Percentiles rank a stretch among this genome's conserved stretches.
Conservation (phyloP, 2,797 vertebrate genomes). For the Eulemur mongoz region DNA sequence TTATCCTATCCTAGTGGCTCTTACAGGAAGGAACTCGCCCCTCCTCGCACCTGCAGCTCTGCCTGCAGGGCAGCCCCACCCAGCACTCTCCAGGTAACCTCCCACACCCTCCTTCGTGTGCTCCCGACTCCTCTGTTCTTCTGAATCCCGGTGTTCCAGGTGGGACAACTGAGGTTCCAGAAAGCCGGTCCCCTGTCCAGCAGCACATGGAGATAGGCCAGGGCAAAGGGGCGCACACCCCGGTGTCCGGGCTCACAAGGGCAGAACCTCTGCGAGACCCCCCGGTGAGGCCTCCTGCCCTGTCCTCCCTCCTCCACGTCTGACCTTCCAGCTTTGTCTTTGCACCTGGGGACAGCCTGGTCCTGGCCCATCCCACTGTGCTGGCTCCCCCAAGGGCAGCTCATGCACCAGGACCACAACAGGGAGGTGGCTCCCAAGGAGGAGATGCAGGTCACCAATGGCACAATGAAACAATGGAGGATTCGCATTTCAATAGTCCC, state of each 20-base stretch:
- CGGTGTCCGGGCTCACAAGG: accelerated
- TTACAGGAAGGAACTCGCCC: accelerated
- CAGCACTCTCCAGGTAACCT: accelerated
- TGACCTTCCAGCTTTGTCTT: neutral
- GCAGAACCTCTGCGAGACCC: neutral
- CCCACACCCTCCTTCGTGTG: neutral
- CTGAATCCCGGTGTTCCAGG: neutral
- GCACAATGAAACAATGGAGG: constrained; percentile 77
- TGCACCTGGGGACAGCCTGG: neutral
- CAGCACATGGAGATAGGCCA: neutral
- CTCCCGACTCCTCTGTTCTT: neutral
- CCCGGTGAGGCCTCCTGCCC: neutral
- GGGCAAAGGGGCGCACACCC: accelerated
- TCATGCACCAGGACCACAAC: neutral
- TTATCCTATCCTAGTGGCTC: neutral
- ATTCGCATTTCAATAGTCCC: constrained; percentile 68
- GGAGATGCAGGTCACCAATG: constrained; percentile 43
- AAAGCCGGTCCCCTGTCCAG: neutral
- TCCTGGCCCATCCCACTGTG: accelerated
- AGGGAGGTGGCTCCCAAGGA: neutral
- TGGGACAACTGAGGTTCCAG: neutral
- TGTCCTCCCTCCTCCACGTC: neutral
- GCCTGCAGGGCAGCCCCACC: accelerated
- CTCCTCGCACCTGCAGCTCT: accelerated
- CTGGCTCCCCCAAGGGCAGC: accelerated